Conservation (phyloP, 2,113 vertebrate genomes). For the Probosciger aterrimus region DNA sequence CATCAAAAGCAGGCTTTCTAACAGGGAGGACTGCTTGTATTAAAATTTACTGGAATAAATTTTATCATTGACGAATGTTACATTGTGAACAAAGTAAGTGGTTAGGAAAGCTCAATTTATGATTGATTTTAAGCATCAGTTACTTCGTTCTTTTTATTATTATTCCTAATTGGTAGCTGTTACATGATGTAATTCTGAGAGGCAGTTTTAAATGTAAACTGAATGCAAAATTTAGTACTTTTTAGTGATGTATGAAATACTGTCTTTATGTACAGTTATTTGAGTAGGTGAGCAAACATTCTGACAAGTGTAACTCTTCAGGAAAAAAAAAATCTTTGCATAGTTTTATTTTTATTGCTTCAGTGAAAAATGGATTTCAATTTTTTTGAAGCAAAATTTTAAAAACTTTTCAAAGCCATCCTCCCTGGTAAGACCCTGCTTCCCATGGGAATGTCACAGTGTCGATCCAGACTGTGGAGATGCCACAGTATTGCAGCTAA, state of each 20-base stretch:
- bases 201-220: neutral
- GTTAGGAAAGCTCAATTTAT: neutral
- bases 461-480: accelerated
- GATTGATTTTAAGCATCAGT: neutral
- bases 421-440: neutral
- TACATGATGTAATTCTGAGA: neutral
- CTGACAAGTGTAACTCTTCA: no score
- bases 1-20: neutral
- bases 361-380: no score
- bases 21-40: neutral
- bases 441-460: neutral
- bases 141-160: neutral
- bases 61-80: neutral
- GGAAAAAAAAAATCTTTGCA: no score
- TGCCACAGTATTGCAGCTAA: neutral
- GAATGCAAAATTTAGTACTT: neutral
- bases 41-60: neutral
- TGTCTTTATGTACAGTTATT: no score
- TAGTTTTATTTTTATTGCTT: no score
- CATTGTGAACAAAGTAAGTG: neutral
- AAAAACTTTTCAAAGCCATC: neutral
- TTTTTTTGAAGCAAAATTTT: no score
- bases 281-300: no score
- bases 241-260: neutral
- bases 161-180: neutral